Evolutionary conservation across 2,888 invertebrate genomes (phyloP), one percentile per base, ranked within the genome.

Genomic region (Geophilus truncorum): DNA sequence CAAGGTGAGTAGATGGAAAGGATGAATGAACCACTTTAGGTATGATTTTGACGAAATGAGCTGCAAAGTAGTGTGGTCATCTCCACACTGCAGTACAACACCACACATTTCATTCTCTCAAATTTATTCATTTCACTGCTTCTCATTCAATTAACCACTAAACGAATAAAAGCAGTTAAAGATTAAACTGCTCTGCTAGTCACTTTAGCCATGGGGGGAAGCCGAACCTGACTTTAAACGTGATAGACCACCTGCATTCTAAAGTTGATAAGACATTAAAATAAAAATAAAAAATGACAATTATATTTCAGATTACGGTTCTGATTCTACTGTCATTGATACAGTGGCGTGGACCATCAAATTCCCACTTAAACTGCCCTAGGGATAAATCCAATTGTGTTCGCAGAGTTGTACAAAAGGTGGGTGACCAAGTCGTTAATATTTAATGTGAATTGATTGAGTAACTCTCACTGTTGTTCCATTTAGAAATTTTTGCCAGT

Each of bases 401-500:
- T 83, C 90, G 94, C 86, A 94, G 93, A 88, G 92, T 95, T 83
- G 92, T 95, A 85, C 93, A 94, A 88, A 94, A 92, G 87, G 90
- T 90, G 84, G 83, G 34, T 30, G n/a, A n/a, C n/a, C n/a, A n/a
- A n/a, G n/a, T n/a, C n/a, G n/a, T n/a, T n/a, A n/a, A n/a, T n/a
- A n/a, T n/a, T n/a, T n/a, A n/a, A n/a, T n/a, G n/a, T n/a, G n/a
- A n/a, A n/a, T n/a, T n/a, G n/a, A n/a, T n/a, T n/a, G n/a, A n/a
- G n/a, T n/a, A n/a, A n/a, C n/a, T n/a, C n/a, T n/a, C n/a, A n/a
- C n/a, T 77, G 7, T 77, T 77, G 7, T 80, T 45, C 40, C 32
- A 78, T 82, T 12, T 84, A 90, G 90, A 94, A 95, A 92, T 95
- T 95, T 94, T 91, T 93, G 83, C 95, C 96, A 81, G 92, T 95